phyloP scores from a whole-genome alignment of 2,888 invertebrate species.

The Gandaritis pyraliata region DNA sequence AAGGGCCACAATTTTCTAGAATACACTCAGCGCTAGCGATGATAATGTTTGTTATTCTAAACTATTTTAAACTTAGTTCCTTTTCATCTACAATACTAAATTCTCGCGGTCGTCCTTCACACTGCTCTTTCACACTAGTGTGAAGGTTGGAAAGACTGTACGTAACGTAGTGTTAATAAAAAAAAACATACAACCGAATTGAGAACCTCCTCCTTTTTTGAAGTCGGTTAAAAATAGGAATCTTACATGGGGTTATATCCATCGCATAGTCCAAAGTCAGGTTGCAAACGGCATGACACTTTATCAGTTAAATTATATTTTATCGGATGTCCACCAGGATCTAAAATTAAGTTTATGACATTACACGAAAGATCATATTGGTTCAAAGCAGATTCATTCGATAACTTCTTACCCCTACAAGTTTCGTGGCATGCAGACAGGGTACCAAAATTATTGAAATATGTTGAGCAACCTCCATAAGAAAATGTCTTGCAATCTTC shows the following conservation, averaged over 20 bases:
- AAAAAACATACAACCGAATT: too few species aligned
- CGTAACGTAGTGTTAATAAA: too few species aligned
- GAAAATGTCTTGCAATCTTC: conserved; percentile 52
- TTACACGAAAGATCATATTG: too few species aligned
- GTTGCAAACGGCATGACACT: conserved; percentile 60
- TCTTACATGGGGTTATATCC: conserved; percentile 56
- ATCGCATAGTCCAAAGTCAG: conserved; percentile 64
- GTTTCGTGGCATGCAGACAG: conserved; percentile 45
- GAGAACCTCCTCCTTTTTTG: too few species aligned
- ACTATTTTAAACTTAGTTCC: too few species aligned
- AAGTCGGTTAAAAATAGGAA: too few species aligned
- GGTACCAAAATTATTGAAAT: conserved; percentile 51
- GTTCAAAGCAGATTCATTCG: background rate
- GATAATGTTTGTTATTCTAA: background rate
- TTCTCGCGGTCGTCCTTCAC: too few species aligned
- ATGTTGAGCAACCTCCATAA: conserved; percentile 48
- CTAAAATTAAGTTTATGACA: conserved; percentile 40
- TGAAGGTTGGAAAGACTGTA: too few species aligned
- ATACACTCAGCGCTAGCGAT: background rate
- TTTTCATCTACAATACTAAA: too few species aligned
- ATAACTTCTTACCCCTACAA: conserved; percentile 51
- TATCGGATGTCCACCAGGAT: conserved; percentile 35
- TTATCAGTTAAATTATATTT: conserved; percentile 35
- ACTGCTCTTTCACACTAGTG: too few species aligned
- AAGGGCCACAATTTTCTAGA: conserved; percentile 4